Percentiles rank a stretch among this genome's conserved stretches.
phyloP scores from a whole-genome alignment of 2,797 vertebrate genomes.

The Takifugu rubripes region DNA sequence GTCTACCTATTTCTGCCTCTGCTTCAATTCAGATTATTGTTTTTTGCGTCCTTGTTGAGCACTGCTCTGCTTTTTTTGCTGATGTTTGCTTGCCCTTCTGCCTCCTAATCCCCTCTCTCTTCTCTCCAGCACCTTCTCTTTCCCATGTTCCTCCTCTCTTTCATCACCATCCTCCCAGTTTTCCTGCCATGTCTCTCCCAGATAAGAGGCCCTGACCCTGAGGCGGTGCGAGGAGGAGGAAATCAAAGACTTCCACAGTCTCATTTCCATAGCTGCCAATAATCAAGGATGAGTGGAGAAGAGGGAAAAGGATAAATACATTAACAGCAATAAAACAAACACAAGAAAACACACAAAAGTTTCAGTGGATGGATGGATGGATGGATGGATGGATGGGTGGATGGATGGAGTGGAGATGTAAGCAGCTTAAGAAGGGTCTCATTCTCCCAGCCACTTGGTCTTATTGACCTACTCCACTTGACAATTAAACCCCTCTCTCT shows the following conservation, averaged over 20 bases:
- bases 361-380: background rate
- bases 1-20: constrained; percentile 8
- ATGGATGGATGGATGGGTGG: constrained; percentile 23
- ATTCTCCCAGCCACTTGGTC: constrained; percentile 43
- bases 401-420: constrained; percentile 52
- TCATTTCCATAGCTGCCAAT: constrained; percentile 58
- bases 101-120: background rate
- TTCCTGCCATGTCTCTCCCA: constrained; percentile 11
- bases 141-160: background rate
- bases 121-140: background rate
- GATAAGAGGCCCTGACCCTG: constrained; percentile 54
- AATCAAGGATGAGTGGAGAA: constrained; percentile 28
- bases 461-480: constrained; percentile 60
- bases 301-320: constrained; percentile 36
- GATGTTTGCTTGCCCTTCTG: background rate
- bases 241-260: constrained; percentile 56
- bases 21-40: constrained; percentile 4
- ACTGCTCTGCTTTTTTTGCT: background rate
- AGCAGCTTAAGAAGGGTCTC: constrained; percentile 64
- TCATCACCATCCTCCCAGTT: constrained; percentile 6
- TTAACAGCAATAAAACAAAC: constrained; percentile 3
- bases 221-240: constrained; percentile 34
- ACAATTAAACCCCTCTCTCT: constrained; percentile 49
- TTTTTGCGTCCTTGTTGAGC: constrained; percentile 9
- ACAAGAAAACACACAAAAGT: background rate